Evolutionary conservation across 1,140 invertebrate species (phyloP), one percentile per base, ranked within the genome.

Genomic region (Drosophila ananassae): DNA sequence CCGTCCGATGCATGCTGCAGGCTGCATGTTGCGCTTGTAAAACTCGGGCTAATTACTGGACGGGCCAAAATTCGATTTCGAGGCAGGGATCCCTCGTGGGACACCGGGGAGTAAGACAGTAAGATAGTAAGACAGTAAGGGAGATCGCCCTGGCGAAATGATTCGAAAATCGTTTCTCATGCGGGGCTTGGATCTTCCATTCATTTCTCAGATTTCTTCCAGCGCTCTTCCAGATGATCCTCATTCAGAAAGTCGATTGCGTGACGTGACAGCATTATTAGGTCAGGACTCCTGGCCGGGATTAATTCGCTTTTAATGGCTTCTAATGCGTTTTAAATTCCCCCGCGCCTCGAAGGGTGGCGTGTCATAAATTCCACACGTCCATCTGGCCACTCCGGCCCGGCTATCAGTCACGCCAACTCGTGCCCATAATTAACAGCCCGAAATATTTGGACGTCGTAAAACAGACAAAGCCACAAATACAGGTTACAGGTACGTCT

Each of bases 351-450:
- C 9, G 13, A 12, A 30, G 55, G 34, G 10, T 37, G 34, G 34
- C 34, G 12, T 37, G 28, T 32, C 34, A 32, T 5, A 71, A 72
- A 78, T 77, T 73, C 75, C 76, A 73, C 56, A 73, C 51, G 60
- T 60, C 30, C 61, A 47, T 30, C 6, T 12, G n/a, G 12, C 17
- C 32, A 22, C 37, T 56, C 51, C 25, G 24, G 22, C 13, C 48
- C 9, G 12, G 39, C 53, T 39, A 55, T 64, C 56, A 56, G 77
- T 68, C 73, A 87, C 73, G 74, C 81, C 37, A 85, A 85, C 82
- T 82, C 82, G 82, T 87, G 83, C 82, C 82, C 53, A 87, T 85
- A 85, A 85, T 85, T 85, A 85, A 81, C 82, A 82, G 78, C 41
- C 67, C 66, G 71, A 87, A 89, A 87, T 87, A 85, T 85, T 85